Conservation (phyloP, 2,797 vertebrate genomes). For the Gymnoscopelus microlampas region DNA sequence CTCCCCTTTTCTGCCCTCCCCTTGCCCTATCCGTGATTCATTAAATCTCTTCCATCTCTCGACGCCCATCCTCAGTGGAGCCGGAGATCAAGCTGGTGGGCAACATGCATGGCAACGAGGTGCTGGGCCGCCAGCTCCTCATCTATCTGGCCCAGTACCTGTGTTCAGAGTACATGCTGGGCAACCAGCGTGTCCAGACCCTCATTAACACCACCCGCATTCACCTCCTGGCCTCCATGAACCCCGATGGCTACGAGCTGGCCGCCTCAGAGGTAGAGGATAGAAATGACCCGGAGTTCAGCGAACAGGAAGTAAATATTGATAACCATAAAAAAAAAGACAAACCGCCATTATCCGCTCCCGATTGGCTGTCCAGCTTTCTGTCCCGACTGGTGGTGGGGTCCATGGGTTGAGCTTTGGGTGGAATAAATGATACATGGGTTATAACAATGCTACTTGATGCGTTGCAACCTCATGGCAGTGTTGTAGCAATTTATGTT, state of each 20-base stretch:
- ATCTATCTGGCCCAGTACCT: conserved; percentile 94
- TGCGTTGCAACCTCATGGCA: conserved; percentile 4
- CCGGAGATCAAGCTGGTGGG: conserved; percentile 95
- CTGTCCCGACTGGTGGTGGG: conserved; percentile 27
- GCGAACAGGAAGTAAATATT: conserved; percentile 86
- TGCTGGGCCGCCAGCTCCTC: conserved; percentile 92
- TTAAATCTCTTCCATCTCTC: not conserved
- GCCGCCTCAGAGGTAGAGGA: conserved; percentile 93
- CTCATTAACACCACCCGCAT: conserved; percentile 94
- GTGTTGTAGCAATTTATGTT: not conserved
- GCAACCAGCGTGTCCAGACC: conserved; percentile 88
- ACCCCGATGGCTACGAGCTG: conserved; percentile 96
- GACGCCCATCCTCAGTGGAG: conserved; percentile 74
- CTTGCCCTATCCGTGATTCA: too few species aligned
- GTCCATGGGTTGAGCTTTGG: not conserved
- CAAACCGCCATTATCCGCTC: conserved; percentile 73
- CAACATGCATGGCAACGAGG: conserved; percentile 98
- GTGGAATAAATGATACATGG: not conserved
- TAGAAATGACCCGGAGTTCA: conserved; percentile 81
- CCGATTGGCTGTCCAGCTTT: conserved; percentile 28
- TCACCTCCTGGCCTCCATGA: conserved; percentile 96
- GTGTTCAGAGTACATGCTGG: conserved; percentile 92
- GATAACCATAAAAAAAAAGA: conserved; percentile 60
- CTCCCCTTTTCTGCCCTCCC: not conserved
- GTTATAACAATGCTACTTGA: not conserved